Evolutionary conservation across 2,113 vertebrate genomes (phyloP).

Genomic region (Benitochromis conjunctus): DNA sequence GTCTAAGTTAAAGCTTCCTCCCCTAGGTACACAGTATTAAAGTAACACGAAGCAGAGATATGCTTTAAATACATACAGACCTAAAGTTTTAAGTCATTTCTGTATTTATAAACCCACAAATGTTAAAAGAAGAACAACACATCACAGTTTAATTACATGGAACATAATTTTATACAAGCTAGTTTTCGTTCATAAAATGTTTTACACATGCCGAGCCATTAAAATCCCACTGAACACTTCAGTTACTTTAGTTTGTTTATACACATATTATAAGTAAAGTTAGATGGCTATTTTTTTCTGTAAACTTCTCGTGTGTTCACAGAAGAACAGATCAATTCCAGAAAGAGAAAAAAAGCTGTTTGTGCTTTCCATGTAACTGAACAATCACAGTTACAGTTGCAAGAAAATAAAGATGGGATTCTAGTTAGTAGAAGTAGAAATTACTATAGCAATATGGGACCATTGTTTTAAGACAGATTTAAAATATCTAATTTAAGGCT

Average conservation of each 20-base stretch:
- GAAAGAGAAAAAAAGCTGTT: background rate
- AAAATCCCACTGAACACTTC: background rate
- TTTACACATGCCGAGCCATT: background rate
- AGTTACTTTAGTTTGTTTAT: background rate
- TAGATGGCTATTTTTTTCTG: background rate
- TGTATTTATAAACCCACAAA: background rate
- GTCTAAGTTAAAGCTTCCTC: background rate
- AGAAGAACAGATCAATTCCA: background rate
- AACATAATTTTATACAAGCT: background rate
- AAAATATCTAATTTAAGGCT: background rate
- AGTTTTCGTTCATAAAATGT: background rate
- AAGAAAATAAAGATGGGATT: background rate
- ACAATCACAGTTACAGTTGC: background rate
- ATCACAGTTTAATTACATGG: background rate
- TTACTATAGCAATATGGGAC: background rate
- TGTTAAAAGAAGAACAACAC: background rate
- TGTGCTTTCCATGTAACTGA: background rate
- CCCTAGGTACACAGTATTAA: background rate
- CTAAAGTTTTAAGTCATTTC: background rate
- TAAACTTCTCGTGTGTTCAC: background rate
- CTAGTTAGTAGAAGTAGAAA: fast-evolving
- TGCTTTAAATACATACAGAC: background rate
- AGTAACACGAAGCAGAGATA: background rate
- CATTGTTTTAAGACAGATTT: background rate
- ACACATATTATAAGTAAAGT: background rate